Percentiles rank a stretch among this genome's conserved stretches.
These are phyloP conservation scores for Gastracanthus pulcherrimus DNA, from an alignment of 2,888 invertebrate species.

Conservation along the genomic window DNA sequence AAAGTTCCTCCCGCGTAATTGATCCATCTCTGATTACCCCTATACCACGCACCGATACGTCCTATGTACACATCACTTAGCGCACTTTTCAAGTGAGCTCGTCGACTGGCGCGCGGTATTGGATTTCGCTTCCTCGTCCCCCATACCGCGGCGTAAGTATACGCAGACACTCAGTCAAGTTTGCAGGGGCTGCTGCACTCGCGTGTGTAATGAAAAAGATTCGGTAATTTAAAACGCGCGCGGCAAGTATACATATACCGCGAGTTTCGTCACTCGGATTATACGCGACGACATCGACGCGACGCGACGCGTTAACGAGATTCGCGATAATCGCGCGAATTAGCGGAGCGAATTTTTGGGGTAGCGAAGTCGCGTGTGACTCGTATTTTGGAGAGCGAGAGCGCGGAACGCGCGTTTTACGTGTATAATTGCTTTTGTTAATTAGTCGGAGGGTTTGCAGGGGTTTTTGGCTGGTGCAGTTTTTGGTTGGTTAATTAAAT, in stretches of 20 bases:
- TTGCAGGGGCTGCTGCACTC: background rate
- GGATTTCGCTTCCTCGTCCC: background rate
- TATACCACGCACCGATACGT: background rate
- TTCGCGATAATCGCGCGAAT: background rate
- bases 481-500: too few species aligned
- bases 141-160: background rate
- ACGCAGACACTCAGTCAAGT: background rate
- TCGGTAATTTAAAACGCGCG: constrained; percentile 15
- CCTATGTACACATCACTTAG: background rate
- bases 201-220: constrained; percentile 10
- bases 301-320: background rate
- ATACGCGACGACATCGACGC: background rate
- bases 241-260: too few species aligned
- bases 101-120: background rate
- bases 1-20: background rate
- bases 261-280: background rate
- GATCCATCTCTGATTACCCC: background rate
- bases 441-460: too few species aligned
- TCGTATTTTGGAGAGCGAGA: too few species aligned
- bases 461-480: too few species aligned
- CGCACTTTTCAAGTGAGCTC: background rate
- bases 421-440: too few species aligned
- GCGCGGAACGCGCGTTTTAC: too few species aligned
- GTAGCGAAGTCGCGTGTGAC: background rate
- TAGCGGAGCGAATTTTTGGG: background rate